Base-by-base conservation (phyloP, 2,888 invertebrate genomes). In the Cynaeus angustus region DNA sequence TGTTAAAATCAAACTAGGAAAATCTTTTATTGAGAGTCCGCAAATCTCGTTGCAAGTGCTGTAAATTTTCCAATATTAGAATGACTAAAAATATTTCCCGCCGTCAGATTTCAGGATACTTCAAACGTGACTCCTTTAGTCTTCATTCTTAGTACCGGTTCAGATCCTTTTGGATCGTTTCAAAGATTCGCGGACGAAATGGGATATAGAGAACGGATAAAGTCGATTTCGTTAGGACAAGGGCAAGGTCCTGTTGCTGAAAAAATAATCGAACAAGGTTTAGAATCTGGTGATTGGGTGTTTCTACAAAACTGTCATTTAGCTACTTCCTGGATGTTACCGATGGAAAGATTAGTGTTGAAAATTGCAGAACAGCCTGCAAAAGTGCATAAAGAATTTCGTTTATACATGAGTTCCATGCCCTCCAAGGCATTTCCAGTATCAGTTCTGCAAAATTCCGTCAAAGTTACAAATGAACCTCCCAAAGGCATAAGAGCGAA, bases 401-500 rank as follows among this genome's bases (percentile, higher is more conserved):
- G 97, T 21, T 86, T 98, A 0, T 97, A 89, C 85, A 87, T 97
- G 53, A 97, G 96, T 72, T 96, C 96, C 1, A 96, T 96, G 93
- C 96, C 97, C 0, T 93, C 94, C 0, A 88, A 88, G 26, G 87
- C 89, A 75, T 98, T 98, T 83, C 97, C 97, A 0, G 94, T 97
- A 0, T 94, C 95, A 1, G 93, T 98, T 7, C 87, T 98, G 1
- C 97, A 97, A 83, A 96, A 96, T 83, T 93, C 97, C 0, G 94
- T 97, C 0, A 97, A 97, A 86, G 94, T 97, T 62, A 97, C 97
- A 0, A 97, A 96, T 83, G 97, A 98, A 83, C 95, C 97, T 0
- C 97, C 97, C 0, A 96, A 95, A 83, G 97, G 97, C 0, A 86
- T 97, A 1, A 91, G 94, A 77, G 95, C 97, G 5, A 97, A 97